Base-by-base conservation (phyloP, 1,140 invertebrate genomes). In the Aphis gossypii region DNA sequence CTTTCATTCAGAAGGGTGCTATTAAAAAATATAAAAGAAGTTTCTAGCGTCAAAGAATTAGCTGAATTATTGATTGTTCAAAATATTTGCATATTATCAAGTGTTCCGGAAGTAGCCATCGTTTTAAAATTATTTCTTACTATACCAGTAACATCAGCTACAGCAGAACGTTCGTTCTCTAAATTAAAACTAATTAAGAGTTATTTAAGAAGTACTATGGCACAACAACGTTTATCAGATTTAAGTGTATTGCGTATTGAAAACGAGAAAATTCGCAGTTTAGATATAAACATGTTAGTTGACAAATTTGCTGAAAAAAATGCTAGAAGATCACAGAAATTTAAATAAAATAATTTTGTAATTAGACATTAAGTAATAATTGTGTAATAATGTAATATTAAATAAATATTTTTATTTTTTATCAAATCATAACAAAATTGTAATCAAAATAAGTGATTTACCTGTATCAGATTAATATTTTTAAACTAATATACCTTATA, bases 61-160 rank as follows among this genome's bases (percentile, higher is more conserved):
- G n/a, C 35, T 83, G n/a, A 83, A 38, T 41, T 38, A 41, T 41
- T 83, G 76, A 83, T 83, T 76, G 68, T 83, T 83, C 14, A 41
- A 83, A 83, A 83, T 83, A 35, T 20, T 83, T 38, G 9, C n/a
- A 82, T 82, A 18, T 35, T 82, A 82, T 11, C 4, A n/a, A 82
- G 76, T 82, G 76, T 35, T 82, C 76, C 14, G 18, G n/a, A 82
- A 82, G n/a, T 82, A 82, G 76, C 76, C n/a, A 35, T 23, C 9
- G 76, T 82, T 35, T 82, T 82, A 82, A 82, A 82, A 35, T 82
- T 82, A 38, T 82, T 82, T 82, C n/a, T 38, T 82, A 38, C 76
- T 82, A 82, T 35, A 68, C 60, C 60, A 68, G 25, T 68, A 30
- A 68, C 60, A 9, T 68, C 30, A 68, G 30, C 8, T 68, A 82